Conservation (phyloP, 2,888 invertebrate species). For the Dynastes grantii region DNA sequence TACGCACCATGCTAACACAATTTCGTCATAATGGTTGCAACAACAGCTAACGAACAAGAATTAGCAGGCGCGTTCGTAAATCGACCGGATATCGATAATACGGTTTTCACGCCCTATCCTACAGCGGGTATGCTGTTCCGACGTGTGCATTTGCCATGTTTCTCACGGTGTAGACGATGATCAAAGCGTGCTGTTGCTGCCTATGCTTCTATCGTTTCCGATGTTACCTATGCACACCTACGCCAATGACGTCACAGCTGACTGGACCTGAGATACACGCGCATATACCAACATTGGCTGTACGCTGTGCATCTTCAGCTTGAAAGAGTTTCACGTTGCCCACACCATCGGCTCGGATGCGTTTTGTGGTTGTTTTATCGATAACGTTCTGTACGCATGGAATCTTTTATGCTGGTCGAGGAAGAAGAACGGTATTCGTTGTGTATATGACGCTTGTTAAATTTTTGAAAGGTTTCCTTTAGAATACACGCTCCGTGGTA, state of each 20-base stretch:
- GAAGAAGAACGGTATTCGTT: no score
- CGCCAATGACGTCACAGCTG: conserved; percentile 33
- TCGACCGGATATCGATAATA: not conserved
- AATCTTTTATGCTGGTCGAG: not conserved
- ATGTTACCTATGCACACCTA: conserved; percentile 19
- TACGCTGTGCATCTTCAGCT: no score
- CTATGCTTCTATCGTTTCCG: not conserved
- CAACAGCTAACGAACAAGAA: not conserved
- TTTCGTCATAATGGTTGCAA: conserved; percentile 14
- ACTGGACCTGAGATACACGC: conserved; percentile 14
- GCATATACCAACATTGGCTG: not conserved
- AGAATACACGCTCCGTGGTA: no score
- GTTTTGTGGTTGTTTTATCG: not conserved
- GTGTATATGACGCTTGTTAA: no score
- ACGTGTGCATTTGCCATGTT: not conserved
- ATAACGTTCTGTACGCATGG: not conserved
- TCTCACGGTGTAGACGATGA: conserved; percentile 5
- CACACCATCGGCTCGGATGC: not conserved
- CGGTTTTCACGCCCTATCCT: not conserved
- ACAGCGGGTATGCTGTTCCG: not conserved
- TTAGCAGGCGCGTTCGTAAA: not conserved
- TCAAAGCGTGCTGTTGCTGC: conserved; percentile 32
- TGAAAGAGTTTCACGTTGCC: not conserved
- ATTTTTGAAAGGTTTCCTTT: no score
- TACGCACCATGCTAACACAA: conserved; percentile 9